Base-by-base conservation (phyloP, 2,797 vertebrate genomes). In the Hydrocynus forskahlii region DNA sequence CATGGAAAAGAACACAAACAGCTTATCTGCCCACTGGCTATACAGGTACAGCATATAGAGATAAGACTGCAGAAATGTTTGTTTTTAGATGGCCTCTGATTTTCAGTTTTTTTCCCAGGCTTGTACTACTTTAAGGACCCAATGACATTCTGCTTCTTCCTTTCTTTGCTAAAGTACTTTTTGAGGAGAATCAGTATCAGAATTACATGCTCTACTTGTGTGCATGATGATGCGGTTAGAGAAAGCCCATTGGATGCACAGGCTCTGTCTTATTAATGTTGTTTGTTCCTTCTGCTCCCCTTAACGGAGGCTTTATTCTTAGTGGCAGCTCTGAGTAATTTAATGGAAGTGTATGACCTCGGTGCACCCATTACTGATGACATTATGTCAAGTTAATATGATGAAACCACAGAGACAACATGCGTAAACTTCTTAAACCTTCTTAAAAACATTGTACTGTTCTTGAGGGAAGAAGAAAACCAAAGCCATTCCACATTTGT, bases 371-470 rank as follows among this genome's bases (percentile, higher is more conserved):
- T 57, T 77, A 38, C 80, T 78, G 62, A 94, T 84, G 67, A 86
- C 89, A 86, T 92, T 86, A 35, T 63, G 77, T 66, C 86, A 93
- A 88, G 92, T 89, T 86, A 87, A 88, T 81, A 93, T 95, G 93
- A 94, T 74, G 92, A 92, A 91, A 91, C 87, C 84, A 74, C 88
- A 89, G 81, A 89, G 82, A 35, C 59, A 80, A 63, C 55, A 62
- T 38, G 40, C n/a, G n/a, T 40, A 62, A 52, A 76, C 16, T 81
- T 60, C 74, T n/a, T n/a, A n/a, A n/a, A 80, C 25, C 19, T 54
- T 25, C 23, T 7, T 72, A 70, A 59, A 35, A 72, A 59, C 55
- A 76, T 60, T 8, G 70, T 82, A 45, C 72, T 82, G 80, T 78
- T 71, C 60, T 73, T 4, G 25, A 75, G 17, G 50, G 43, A 40